Evolutionary conservation across 2,113 vertebrate species (phyloP).

Genomic region (Onychostruthus taczanowskii): DNA sequence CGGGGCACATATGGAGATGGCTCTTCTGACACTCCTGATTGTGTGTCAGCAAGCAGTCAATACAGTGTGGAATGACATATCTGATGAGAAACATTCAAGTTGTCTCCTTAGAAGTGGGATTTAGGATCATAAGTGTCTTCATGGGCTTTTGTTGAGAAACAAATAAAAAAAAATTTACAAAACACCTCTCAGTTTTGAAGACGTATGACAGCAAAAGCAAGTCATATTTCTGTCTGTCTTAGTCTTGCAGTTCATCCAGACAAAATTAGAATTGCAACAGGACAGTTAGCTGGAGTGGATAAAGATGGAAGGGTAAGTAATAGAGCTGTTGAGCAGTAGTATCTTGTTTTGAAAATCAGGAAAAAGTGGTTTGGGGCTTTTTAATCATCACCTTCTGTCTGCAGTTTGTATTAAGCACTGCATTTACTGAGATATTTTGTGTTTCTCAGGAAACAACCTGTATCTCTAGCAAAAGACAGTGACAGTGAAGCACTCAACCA

Average conservation of each 20-base stretch:
- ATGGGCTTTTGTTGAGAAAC: slow-evolving; percentile 32
- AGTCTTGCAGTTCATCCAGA: slow-evolving; percentile 97
- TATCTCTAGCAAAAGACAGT: neutral
- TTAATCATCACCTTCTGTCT: neutral
- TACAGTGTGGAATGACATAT: neutral
- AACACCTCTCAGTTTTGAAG: slow-evolving; percentile 51
- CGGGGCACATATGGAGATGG: neutral
- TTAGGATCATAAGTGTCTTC: neutral
- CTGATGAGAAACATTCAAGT: neutral
- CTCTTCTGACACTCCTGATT: neutral
- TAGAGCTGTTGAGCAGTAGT: slow-evolving; percentile 54
- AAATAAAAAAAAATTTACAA: neutral
- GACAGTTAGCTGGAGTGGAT: slow-evolving; percentile 98
- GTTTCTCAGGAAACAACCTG: neutral
- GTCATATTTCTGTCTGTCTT: slow-evolving; percentile 70
- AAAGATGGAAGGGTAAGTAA: slow-evolving; percentile 95
- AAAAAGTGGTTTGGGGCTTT: neutral
- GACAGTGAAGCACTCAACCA: neutral
- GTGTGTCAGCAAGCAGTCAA: neutral
- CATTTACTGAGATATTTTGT: neutral
- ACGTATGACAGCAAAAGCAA: slow-evolving; percentile 49
- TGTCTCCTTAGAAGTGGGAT: slow-evolving; percentile 1
- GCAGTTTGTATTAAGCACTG: neutral
- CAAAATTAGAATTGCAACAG: slow-evolving; percentile 97
- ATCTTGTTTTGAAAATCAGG: slow-evolving; percentile 48